Evolutionary conservation across 53 echinoderm and acorn worm genomes (phyloP).

Genomic region (Temnopleurus reevesii): DNA sequence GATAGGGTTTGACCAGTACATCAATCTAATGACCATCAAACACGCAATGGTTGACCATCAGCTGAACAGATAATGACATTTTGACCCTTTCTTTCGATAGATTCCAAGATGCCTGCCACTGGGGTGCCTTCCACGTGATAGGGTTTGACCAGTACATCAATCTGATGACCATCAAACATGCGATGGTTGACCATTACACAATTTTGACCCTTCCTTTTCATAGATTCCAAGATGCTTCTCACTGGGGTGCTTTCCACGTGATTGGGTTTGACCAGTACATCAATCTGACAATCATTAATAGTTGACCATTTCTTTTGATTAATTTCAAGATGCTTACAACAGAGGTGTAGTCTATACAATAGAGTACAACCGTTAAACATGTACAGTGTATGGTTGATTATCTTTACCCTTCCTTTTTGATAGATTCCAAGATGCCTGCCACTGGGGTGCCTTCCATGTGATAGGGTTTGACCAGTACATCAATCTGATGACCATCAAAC

Average conservation of each 20-base stretch:
- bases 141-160: constrained; percentile 80
- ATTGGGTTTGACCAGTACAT: constrained; percentile 81
- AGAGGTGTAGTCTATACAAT: too few species aligned
- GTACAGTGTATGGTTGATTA: too few species aligned
- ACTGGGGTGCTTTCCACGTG: constrained; percentile 86
- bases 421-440: constrained; percentile 76
- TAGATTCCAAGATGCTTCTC: constrained; percentile 74
- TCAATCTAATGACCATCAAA: constrained; percentile 75
- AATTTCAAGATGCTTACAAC: too few species aligned
- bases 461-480: constrained; percentile 81
- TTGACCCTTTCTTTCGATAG: too few species aligned
- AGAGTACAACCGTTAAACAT: too few species aligned
- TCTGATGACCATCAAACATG: constrained; percentile 72
- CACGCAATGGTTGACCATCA: constrained; percentile 77
- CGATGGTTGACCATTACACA: constrained; percentile 83
- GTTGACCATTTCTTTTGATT: too few species aligned
- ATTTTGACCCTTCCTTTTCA: too few species aligned
- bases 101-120: constrained; percentile 75
- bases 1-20: constrained; percentile 77
- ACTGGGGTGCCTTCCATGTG: constrained; percentile 87
- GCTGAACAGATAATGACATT: too few species aligned
- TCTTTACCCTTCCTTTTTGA: too few species aligned
- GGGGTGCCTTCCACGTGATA: constrained; percentile 84
- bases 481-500: constrained; percentile 73
- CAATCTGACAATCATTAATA: too few species aligned